phyloP scores from a whole-genome alignment of 1,140 invertebrate genomes.

The Anthonomus grandis region DNA sequence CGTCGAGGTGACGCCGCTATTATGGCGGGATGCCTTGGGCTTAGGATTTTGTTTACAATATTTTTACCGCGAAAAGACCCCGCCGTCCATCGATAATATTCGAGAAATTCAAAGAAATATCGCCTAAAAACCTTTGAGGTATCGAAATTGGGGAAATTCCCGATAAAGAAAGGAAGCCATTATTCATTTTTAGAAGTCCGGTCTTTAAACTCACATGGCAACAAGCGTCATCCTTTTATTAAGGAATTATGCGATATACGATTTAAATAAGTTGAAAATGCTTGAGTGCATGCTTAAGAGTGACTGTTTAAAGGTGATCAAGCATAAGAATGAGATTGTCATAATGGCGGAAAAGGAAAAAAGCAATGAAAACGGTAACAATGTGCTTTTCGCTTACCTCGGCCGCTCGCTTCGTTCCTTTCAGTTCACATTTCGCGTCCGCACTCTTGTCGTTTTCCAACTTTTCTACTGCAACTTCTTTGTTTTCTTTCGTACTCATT shows the following conservation, averaged over 20 bases:
- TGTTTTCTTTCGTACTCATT: constrained; percentile 84
- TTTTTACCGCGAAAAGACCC: background rate
- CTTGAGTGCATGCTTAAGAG: background rate
- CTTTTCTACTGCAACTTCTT: constrained; percentile 80
- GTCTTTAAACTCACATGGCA: constrained; percentile 37
- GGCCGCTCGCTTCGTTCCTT: constrained; percentile 81
- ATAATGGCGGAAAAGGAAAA: constrained; percentile 20
- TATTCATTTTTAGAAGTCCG: constrained; percentile 15
- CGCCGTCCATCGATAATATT: background rate
- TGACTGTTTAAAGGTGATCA: background rate
- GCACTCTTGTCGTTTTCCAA: constrained; percentile 68
- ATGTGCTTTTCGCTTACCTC: constrained; percentile 62
- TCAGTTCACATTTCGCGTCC: constrained; percentile 75
- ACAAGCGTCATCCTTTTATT: constrained; percentile 32
- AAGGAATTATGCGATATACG: too few relatives aligned
- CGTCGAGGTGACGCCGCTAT: constrained; percentile 30
- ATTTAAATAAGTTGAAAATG: background rate
- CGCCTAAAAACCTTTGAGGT: too few relatives aligned
- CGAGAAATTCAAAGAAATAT: too few relatives aligned
- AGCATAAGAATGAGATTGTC: constrained; percentile 11
- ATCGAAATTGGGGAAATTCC: background rate
- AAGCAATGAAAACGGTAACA: constrained; percentile 23
- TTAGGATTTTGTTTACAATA: constrained; percentile 26
- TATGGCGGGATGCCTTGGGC: constrained; percentile 45
- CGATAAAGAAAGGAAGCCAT: constrained; percentile 16